Evolutionary conservation across 2,888 invertebrate species (phyloP).

Genomic region (Gortyna flavago): DNA sequence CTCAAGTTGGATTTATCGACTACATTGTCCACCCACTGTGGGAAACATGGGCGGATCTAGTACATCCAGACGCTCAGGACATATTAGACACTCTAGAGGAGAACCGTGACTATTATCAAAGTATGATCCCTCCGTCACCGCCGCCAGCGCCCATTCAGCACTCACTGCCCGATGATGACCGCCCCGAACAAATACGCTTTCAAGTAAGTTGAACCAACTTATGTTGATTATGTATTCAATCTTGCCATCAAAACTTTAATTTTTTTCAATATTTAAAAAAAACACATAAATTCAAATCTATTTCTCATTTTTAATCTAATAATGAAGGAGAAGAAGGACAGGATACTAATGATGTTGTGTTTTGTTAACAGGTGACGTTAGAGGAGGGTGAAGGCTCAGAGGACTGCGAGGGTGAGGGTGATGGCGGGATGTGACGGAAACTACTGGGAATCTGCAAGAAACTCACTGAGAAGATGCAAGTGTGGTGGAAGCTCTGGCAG

Average conservation of each 20-base stretch:
- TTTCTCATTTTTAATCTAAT: not conserved
- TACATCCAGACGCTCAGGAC: slow-evolving; percentile 99
- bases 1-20: slow-evolving; percentile 99
- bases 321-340: not conserved
- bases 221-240: not conserved
- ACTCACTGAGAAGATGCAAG: slow-evolving; percentile 96
- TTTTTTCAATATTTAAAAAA: not conserved
- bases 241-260: not conserved
- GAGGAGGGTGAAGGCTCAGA: slow-evolving; percentile 95
- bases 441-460: slow-evolving; percentile 97
- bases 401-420: slow-evolving; percentile 89
- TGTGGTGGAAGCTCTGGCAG: slow-evolving; percentile 96
- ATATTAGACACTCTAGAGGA: slow-evolving; percentile 99
- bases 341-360: slow-evolving; percentile 26
- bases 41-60: slow-evolving; percentile 99
- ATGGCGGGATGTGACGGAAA: slow-evolving; percentile 97
- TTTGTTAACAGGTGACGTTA: slow-evolving; percentile 92
- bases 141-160: slow-evolving; percentile 90
- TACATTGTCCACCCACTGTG: slow-evolving; percentile 99
- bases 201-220: slow-evolving; percentile 87
- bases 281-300: not conserved
- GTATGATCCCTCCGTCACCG: slow-evolving; percentile 98
- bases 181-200: slow-evolving; percentile 93
- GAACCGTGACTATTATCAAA: slow-evolving; percentile 99
- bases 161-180: slow-evolving; percentile 89